Percentiles rank a stretch among this genome's conserved stretches.
Conservation (phyloP, 1,140 invertebrate genomes). For the Diorhabda sublineata region DNA sequence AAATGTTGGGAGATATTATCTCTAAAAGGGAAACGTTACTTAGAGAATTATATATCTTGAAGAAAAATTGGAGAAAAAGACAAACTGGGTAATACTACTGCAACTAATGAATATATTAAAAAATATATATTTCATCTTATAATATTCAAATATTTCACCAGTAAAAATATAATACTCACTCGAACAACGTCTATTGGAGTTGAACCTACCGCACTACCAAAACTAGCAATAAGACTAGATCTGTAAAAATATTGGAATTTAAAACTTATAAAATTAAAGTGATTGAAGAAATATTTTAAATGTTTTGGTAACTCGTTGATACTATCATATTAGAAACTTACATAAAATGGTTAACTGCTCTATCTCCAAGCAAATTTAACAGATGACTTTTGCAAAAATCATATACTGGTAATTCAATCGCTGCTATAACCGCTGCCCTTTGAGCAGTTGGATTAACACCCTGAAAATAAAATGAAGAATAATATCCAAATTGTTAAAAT, state of each 20-base stretch:
- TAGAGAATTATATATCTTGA: no score
- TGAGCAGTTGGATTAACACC: constrained; percentile 89
- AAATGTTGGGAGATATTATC: no score
- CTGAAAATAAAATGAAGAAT: constrained; percentile 47
- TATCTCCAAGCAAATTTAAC: constrained; percentile 69
- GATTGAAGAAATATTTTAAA: background rate
- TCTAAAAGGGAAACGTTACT: no score
- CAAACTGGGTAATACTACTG: no score
- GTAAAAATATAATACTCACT: constrained; percentile 56
- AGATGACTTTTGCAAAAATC: constrained; percentile 84
- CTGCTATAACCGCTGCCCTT: constrained; percentile 85
- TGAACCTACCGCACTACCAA: constrained; percentile 88
- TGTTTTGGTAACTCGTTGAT: no score
- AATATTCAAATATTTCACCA: no score
- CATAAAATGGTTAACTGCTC: constrained; percentile 81
- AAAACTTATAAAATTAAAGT: background rate
- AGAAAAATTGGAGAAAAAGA: no score
- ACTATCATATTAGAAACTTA: constrained; percentile 53
- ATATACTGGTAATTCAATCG: constrained; percentile 91
- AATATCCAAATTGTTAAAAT: background rate
- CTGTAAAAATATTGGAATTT: constrained; percentile 49
- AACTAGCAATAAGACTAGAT: constrained; percentile 86
- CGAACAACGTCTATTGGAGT: constrained; percentile 94
- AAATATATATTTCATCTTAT: no score
- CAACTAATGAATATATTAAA: no score